phyloP scores from a whole-genome alignment of 1,140 invertebrate species.

The Rhopalosiphum maidis region DNA sequence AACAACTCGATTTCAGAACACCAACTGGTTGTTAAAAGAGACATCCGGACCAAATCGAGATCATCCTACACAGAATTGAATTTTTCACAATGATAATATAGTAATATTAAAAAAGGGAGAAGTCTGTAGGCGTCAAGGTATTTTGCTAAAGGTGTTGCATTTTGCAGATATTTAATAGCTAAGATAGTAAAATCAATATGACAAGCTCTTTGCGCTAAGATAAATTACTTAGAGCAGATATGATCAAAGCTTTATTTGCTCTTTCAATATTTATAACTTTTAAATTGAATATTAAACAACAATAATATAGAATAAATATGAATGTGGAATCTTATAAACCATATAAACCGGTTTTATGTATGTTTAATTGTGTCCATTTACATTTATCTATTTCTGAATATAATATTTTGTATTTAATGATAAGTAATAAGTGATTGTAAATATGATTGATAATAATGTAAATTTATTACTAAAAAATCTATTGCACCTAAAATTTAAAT shows the following conservation, averaged over 20 bases:
- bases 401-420: too few relatives aligned
- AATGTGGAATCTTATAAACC: not conserved
- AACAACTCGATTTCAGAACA: constrained; percentile 14
- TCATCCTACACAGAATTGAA: constrained; percentile 49
- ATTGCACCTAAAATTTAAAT: too few relatives aligned
- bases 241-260: too few relatives aligned
- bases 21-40: constrained; percentile 53
- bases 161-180: not conserved
- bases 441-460: not conserved
- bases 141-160: constrained; percentile 42
- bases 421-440: too few relatives aligned
- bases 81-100: constrained; percentile 42
- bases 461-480: not conserved
- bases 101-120: constrained; percentile 40
- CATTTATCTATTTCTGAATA: not conserved
- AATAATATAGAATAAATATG: not conserved
- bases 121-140: constrained; percentile 45
- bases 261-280: not conserved
- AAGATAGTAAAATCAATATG: constrained; percentile 33
- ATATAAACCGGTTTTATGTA: not conserved
- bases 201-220: not conserved
- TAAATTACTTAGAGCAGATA: not conserved
- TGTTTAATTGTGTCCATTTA: not conserved
- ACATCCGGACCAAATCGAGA: constrained; percentile 47
- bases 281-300: not conserved